Evolutionary conservation across 2,888 invertebrate species (phyloP).

Genomic region (Cerastis rubricosa): DNA sequence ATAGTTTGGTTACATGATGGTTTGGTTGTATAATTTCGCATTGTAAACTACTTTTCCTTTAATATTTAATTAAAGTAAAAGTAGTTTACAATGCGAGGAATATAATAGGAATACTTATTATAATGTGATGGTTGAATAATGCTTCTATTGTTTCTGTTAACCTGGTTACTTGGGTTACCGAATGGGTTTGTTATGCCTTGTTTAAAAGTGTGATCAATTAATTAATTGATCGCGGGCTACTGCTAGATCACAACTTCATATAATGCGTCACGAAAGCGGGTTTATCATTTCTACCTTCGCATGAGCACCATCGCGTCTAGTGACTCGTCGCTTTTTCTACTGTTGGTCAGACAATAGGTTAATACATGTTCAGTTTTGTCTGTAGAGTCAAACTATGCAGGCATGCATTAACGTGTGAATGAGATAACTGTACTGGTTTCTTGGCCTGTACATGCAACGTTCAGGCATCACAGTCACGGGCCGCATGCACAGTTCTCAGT

Average conservation of each 20-base stretch:
- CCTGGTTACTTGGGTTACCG: conserved; percentile 36
- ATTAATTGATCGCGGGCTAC: not conserved
- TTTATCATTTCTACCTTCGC: not conserved
- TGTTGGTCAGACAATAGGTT: too few relatives aligned
- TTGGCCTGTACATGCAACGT: not conserved
- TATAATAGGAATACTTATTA: conserved; percentile 36
- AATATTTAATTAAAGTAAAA: conserved; percentile 10
- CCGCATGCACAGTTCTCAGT: too few relatives aligned
- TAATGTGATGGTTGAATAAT: conserved; percentile 37
- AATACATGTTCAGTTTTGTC: too few relatives aligned
- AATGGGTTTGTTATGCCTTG: conserved; percentile 19
- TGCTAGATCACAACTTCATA: not conserved
- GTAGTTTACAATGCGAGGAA: conserved; percentile 32
- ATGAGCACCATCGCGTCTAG: too few relatives aligned
- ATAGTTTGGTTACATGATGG: conserved; percentile 27
- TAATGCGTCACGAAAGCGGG: not conserved
- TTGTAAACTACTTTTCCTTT: too few relatives aligned
- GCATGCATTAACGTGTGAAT: too few relatives aligned
- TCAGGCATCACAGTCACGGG: too few relatives aligned
- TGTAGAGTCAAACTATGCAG: not conserved
- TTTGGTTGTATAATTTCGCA: conserved; percentile 25
- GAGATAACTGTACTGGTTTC: too few relatives aligned
- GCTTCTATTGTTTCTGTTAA: conserved; percentile 51
- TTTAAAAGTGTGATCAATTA: not conserved
- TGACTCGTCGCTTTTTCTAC: too few relatives aligned